These are phyloP conservation scores for Scyliorhinus canicula DNA, from an alignment of 2,797 vertebrate species.

Conservation along the genomic window DNA sequence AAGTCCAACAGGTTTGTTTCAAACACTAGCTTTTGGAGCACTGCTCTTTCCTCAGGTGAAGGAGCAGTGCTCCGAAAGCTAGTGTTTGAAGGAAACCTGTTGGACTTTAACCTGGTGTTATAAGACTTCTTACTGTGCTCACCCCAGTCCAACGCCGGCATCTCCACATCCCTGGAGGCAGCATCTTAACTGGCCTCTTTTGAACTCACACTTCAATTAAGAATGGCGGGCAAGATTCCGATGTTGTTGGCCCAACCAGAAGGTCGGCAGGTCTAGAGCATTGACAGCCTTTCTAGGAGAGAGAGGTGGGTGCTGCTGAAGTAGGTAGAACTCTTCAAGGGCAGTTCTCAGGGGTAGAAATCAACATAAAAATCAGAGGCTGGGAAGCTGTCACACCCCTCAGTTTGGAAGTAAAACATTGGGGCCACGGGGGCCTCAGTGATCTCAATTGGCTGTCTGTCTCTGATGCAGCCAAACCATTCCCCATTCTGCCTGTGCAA, in stretches of 20 bases:
- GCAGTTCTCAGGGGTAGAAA: not conserved
- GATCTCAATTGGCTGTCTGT: not conserved
- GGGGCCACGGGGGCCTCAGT: too few species aligned
- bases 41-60: too few species aligned
- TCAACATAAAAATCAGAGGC: not conserved
- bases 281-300: not conserved
- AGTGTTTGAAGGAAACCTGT: too few species aligned
- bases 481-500: not conserved
- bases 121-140: too few species aligned
- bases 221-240: not conserved
- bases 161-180: too few species aligned
- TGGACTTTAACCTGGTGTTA: too few species aligned
- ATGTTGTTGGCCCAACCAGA: not conserved
- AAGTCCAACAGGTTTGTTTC: too few species aligned
- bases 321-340: not conserved
- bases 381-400: not conserved
- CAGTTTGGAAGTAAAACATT: not conserved
- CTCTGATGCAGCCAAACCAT: not conserved
- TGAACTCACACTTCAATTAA: not conserved
- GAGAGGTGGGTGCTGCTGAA: not conserved
- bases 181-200: not conserved
- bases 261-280: not conserved
- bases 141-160: too few species aligned
- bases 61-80: too few species aligned
- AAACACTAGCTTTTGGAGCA: too few species aligned